Evolutionary conservation across 1,140 invertebrate species (phyloP).

Genomic region (Rhynchophorus ferrugineus): DNA sequence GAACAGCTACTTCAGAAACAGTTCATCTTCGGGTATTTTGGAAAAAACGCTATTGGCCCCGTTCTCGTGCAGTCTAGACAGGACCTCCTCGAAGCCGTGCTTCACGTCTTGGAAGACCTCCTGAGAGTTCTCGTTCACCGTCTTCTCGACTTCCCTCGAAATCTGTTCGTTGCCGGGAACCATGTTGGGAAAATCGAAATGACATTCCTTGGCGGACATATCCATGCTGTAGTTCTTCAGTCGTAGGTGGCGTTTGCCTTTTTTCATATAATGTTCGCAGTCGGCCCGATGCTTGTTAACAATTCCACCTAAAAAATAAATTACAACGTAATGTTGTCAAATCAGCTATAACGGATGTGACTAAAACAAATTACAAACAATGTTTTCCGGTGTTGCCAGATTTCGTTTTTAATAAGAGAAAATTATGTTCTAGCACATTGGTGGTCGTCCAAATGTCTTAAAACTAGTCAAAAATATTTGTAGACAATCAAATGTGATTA

Average conservation of each 20-base stretch:
- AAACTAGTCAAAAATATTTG: no score
- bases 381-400: no score
- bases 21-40: conserved; percentile 42
- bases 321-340: not conserved
- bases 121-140: conserved; percentile 27
- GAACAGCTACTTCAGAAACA: conserved; percentile 36
- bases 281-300: conserved; percentile 19
- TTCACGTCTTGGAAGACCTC: conserved; percentile 26
- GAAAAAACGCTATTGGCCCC: conserved; percentile 41
- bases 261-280: conserved; percentile 30
- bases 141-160: conserved; percentile 22
- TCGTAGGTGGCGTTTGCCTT: conserved; percentile 17
- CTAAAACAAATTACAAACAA: not conserved
- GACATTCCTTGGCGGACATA: conserved; percentile 10
- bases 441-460: no score
- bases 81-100: conserved; percentile 30
- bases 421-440: no score
- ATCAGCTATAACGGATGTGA: no score
- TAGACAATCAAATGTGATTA: no score
- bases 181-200: conserved; percentile 26
- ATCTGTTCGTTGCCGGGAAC: conserved; percentile 28
- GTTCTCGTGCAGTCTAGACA: conserved; percentile 39
- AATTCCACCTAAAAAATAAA: conserved; percentile 14
- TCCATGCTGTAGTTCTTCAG: conserved; percentile 15
- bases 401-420: no score